Evolutionary conservation across 2,888 invertebrate genomes (phyloP).

Genomic region (Nematopogon swammerdamellus): DNA sequence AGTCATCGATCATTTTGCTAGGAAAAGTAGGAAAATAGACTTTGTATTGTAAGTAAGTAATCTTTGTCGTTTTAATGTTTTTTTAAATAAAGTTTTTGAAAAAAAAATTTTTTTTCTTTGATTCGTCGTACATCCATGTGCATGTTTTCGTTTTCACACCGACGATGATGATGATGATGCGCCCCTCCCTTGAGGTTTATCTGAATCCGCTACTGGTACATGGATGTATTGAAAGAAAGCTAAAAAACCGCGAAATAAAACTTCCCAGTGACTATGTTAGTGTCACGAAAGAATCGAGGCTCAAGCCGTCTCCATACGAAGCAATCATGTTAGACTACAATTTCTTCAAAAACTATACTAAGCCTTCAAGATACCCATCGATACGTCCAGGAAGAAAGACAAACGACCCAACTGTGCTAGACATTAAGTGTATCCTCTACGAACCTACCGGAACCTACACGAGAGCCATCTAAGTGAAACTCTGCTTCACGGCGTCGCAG

Average conservation of each 20-base stretch:
- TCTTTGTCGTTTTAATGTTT: not conserved
- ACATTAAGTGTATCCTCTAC: constrained; percentile 9
- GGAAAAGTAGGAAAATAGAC: not conserved
- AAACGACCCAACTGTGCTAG: constrained; percentile 9
- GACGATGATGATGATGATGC: not conserved
- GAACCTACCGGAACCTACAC: not conserved
- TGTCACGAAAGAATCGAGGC: constrained; percentile 14
- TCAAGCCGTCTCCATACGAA: constrained; percentile 13
- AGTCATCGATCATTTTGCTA: constrained; percentile 1
- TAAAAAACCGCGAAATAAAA: constrained; percentile 17
- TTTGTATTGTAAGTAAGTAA: not conserved
- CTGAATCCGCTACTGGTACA: constrained; percentile 15
- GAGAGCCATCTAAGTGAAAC: not conserved
- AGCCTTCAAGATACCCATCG: constrained; percentile 8
- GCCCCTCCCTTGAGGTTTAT: constrained; percentile 2
- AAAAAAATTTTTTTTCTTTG: not conserved
- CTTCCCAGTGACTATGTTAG: constrained; percentile 15
- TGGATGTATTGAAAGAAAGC: constrained; percentile 20
- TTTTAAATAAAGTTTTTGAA: not conserved
- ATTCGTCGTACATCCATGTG: too few species aligned
- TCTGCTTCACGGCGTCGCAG: constrained; percentile 1
- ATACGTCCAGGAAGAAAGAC: constrained; percentile 10
- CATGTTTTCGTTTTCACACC: not conserved
- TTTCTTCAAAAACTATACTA: constrained; percentile 14
- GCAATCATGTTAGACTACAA: constrained; percentile 11